Evolutionary conservation across 2,888 invertebrate species (phyloP).

Genomic region (Brachynemurus nebulosus): DNA sequence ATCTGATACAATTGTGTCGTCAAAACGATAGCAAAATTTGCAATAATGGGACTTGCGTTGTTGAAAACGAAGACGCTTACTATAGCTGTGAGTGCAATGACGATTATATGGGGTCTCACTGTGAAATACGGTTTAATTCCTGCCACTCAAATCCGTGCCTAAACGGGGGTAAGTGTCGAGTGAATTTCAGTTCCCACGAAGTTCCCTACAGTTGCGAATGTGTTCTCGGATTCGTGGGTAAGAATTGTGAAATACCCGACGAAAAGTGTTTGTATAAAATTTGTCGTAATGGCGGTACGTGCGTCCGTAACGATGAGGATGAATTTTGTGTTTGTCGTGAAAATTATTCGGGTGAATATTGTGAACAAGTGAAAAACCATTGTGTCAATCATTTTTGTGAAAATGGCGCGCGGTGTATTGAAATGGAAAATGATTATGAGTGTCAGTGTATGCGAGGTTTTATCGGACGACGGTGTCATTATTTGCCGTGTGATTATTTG

Average conservation of each 20-base stretch:
- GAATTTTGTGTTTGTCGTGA: constrained; percentile 30
- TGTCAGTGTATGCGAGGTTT: constrained; percentile 37
- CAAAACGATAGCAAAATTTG: constrained; percentile 34
- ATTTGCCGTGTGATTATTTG: constrained; percentile 41
- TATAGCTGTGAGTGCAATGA: constrained; percentile 36
- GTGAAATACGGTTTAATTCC: constrained; percentile 33
- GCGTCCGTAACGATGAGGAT: constrained; percentile 32
- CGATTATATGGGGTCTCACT: constrained; percentile 37
- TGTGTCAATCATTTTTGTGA: constrained; percentile 27
- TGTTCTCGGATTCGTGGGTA: constrained; percentile 33
- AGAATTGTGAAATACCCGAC: constrained; percentile 33
- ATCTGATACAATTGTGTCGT: constrained; percentile 35
- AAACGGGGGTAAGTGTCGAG: constrained; percentile 37
- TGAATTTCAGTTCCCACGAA: constrained; percentile 23
- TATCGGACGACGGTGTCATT: constrained; percentile 38
- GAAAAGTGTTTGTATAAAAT: constrained; percentile 29
- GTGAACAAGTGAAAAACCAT: constrained; percentile 22
- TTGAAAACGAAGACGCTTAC: constrained; percentile 24
- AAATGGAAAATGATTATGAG: constrained; percentile 28
- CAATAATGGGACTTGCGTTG: constrained; percentile 30
- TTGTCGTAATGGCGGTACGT: constrained; percentile 37
- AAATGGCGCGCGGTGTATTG: constrained; percentile 31
- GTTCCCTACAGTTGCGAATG: constrained; percentile 39
- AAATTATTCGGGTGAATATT: constrained; percentile 28
- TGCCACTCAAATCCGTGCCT: constrained; percentile 40